A percentile compares a stretch with the other conserved stretches of the same genome.
Evolutionary conservation across 1,140 invertebrate species (phyloP).

Genomic region (Pseudobourletiella spinata): DNA sequence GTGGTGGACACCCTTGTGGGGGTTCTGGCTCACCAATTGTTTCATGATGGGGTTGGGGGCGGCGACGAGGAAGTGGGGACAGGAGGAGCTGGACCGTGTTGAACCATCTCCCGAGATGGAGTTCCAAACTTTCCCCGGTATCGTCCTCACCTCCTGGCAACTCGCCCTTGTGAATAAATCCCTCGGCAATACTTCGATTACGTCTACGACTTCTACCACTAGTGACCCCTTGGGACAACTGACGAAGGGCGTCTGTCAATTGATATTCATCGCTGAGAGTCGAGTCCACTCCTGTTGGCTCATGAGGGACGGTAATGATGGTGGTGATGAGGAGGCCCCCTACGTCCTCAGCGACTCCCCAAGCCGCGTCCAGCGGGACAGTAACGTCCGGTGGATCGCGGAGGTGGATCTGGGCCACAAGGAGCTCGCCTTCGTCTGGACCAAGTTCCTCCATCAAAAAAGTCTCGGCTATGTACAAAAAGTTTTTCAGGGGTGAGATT

Average conservation of each 20-base stretch:
- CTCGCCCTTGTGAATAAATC: too few relatives aligned
- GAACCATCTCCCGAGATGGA: neutral
- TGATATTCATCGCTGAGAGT: neutral
- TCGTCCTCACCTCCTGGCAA: neutral
- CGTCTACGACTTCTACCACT: too few relatives aligned
- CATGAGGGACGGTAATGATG: neutral
- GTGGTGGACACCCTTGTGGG: too few relatives aligned
- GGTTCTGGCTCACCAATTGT: too few relatives aligned
- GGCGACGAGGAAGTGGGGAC: too few relatives aligned
- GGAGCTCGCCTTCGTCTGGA: neutral
- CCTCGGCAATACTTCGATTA: too few relatives aligned
- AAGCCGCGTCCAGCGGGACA: neutral
- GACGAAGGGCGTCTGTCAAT: neutral
- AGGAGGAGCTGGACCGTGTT: neutral
- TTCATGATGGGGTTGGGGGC: too few relatives aligned
- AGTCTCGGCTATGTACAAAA: neutral
- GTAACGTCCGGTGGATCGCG: neutral
- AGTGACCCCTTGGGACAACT: too few relatives aligned
- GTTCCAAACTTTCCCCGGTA: neutral
- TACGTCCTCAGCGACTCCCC: neutral
- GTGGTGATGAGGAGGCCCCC: neutral
- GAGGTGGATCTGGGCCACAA: neutral
- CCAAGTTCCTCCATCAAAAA: neutral
- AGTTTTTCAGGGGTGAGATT: neutral
- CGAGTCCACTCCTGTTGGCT: conserved; percentile 5